Percentiles rank a stretch among this genome's conserved stretches.
Evolutionary conservation across 2,797 vertebrate genomes (phyloP).

Genomic region (Acrossocheilus wenchowensis): DNA sequence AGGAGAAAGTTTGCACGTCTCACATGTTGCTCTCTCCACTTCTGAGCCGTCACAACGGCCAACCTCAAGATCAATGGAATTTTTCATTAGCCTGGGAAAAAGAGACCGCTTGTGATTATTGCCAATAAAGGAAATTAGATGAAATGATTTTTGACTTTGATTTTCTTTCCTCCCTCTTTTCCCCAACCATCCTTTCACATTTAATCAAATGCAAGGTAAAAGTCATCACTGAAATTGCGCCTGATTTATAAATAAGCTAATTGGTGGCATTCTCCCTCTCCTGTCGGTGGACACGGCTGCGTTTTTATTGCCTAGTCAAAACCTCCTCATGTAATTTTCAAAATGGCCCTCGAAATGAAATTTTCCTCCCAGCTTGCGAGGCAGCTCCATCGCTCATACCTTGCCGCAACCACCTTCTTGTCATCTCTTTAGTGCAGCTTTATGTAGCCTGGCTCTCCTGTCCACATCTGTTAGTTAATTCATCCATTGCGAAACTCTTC

Average conservation of each 20-base stretch:
- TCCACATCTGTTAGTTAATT: conserved; percentile 56
- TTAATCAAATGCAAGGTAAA: conserved; percentile 90
- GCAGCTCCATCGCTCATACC: conserved; percentile 61
- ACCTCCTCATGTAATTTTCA: conserved; percentile 70
- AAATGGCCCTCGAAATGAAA: conserved; percentile 73
- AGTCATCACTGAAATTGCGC: conserved; percentile 91
- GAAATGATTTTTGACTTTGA: conserved; percentile 85
- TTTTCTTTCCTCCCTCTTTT: conserved; percentile 69
- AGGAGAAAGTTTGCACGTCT: conserved; percentile 33
- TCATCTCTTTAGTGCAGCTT: conserved; percentile 46
- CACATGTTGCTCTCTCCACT: conserved; percentile 47
- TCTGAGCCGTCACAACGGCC: conserved; percentile 55
- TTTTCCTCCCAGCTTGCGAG: conserved; percentile 60
- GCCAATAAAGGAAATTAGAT: conserved; percentile 79
- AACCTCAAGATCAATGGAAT: conserved; percentile 70
- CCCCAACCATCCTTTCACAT: conserved; percentile 71
- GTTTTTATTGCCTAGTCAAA: conserved; percentile 75
- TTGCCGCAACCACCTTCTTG: conserved; percentile 54
- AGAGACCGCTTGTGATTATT: conserved; percentile 71
- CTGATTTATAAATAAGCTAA: conserved; percentile 97
- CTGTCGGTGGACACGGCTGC: conserved; percentile 58
- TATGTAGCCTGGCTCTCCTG: conserved; percentile 44
- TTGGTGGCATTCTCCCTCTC: conserved; percentile 88
- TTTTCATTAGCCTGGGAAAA: conserved; percentile 70
- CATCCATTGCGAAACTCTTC: conserved; percentile 53